Evolutionary conservation across 2,113 vertebrate genomes (phyloP).

Genomic region (Elachura formosa): DNA sequence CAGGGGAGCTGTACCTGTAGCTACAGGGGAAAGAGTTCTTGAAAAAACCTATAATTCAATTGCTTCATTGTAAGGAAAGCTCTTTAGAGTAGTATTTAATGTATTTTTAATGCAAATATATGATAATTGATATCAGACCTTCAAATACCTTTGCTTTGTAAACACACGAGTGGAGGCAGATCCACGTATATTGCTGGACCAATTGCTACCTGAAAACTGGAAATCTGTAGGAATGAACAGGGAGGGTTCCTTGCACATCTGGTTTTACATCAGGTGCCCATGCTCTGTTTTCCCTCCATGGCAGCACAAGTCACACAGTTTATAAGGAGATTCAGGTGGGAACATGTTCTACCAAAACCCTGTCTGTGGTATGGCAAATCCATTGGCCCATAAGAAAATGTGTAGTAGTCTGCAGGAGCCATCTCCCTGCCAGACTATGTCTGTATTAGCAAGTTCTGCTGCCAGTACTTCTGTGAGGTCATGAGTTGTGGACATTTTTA

Average conservation of each 20-base stretch:
- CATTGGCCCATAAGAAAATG: not conserved
- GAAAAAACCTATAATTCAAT: not conserved
- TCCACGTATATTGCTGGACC: not conserved
- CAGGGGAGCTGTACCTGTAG: too few relatives aligned
- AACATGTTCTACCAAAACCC: not conserved
- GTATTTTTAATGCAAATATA: not conserved
- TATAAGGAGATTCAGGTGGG: not conserved
- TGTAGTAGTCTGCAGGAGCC: not conserved
- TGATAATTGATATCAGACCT: not conserved
- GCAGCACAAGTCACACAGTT: not conserved
- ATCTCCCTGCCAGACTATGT: not conserved
- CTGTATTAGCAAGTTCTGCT: not conserved
- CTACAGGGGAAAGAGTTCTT: not conserved
- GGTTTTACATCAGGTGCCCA: not conserved
- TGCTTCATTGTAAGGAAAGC: not conserved
- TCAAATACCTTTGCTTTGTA: not conserved
- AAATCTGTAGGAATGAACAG: not conserved
- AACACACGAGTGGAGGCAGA: not conserved
- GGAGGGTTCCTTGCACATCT: not conserved
- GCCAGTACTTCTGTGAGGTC: not conserved
- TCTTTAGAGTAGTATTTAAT: not conserved
- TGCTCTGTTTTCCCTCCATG: not conserved
- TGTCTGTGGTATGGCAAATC: not conserved
- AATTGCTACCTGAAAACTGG: not conserved
- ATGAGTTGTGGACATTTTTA: not conserved